Evolutionary conservation across 2,888 invertebrate species (phyloP), one percentile per base, ranked within the genome.

Genomic region (Gerris lacustris): DNA sequence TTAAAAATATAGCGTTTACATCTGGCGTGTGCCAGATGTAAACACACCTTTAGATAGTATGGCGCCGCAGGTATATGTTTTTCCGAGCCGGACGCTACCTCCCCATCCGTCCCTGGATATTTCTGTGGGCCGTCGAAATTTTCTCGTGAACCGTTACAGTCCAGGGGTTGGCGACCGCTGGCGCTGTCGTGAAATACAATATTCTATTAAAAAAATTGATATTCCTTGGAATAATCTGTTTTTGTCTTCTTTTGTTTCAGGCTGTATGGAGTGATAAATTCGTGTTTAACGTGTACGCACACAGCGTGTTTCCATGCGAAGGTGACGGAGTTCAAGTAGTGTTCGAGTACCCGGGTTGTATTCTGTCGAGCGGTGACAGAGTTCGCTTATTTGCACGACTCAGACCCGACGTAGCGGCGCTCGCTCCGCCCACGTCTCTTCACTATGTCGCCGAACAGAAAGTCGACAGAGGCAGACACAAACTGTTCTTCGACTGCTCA

Each of bases 181-280:
- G 1, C 31, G n/a, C n/a, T n/a, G n/a, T n/a, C n/a, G n/a, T n/a
- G 2, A 31, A 31, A 4, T 31, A 31, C 31, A 31, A 31, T 31
- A 31, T 31, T 31, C 31, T 31, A n/a, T 31, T 31, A 31, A 2
- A 31, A 31, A 2, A 31, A 31, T 31, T 31, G 1, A 31, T 31
- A 31, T 31, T 31, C 31, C 31, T 31, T 31, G 31, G 4, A 31
- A 31, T 31, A 31, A 31, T 31, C 31, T 31, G 31, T 2, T 31
- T 31, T 31, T 31, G 31, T 31, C 31, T 31, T 31, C 31, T 31
- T 66, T 71, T 74, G 69, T 79, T 77, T 6, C 80, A 89, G 89
- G 91, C 90, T 67, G 89, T 90, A 77, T 91, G 91, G 91, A 92
- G 91, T 69, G 88, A 90, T 75, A 88, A 91, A 78, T 93, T 90